A percentile compares a stretch with the other conserved stretches of the same genome.
Evolutionary conservation across 2,113 vertebrate species (phyloP).

Genomic region (Helogale parvula): DNA sequence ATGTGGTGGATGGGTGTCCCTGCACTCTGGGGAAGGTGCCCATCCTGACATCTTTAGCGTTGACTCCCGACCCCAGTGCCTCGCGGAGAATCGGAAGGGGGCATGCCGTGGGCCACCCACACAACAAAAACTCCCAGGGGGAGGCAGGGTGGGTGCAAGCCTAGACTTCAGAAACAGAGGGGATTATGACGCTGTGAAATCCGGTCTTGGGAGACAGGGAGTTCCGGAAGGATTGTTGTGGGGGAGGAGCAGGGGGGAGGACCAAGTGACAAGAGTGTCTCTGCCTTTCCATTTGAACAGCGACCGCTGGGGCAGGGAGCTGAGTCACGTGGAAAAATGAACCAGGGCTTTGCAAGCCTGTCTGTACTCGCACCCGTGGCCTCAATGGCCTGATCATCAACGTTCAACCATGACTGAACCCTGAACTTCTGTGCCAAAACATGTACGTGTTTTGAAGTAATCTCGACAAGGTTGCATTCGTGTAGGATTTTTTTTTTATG

Average conservation of each 20-base stretch:
- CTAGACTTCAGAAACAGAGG: background rate
- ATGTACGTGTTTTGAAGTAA: background rate
- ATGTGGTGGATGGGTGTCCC: fast-evolving
- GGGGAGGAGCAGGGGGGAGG: background rate
- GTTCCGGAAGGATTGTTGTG: fast-evolving
- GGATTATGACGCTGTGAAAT: background rate
- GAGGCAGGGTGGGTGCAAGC: background rate
- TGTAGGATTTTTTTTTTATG: background rate
- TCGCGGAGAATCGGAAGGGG: background rate
- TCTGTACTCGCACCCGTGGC: too few relatives aligned
- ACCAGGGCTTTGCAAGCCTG: background rate
- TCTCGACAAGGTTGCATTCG: background rate
- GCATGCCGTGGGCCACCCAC: fast-evolving
- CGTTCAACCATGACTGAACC: background rate
- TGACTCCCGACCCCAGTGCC: background rate
- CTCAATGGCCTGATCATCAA: background rate
- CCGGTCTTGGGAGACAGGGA: background rate
- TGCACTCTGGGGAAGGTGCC: background rate
- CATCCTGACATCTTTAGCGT: background rate
- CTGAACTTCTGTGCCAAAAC: background rate
- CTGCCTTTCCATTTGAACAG: background rate
- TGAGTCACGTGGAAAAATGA: background rate
- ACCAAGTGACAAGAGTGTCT: too few relatives aligned
- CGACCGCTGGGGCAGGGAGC: fast-evolving
- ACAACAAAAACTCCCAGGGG: fast-evolving